Evolutionary conservation across 2,888 invertebrate genomes (phyloP).

Genomic region (Sinhomidia bicolor): DNA sequence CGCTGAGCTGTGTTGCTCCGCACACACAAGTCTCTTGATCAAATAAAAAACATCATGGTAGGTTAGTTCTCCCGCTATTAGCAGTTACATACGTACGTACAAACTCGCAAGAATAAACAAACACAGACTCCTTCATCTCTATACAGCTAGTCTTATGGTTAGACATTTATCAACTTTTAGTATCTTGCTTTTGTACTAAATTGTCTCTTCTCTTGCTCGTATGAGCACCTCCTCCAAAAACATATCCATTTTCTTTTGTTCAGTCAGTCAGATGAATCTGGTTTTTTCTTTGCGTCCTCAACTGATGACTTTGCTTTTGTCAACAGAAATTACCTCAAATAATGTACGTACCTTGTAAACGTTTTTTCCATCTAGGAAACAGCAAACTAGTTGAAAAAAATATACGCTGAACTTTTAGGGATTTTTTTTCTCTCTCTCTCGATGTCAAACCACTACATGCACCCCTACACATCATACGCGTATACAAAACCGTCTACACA

Average conservation of each 20-base stretch:
- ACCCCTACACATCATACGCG: neutral
- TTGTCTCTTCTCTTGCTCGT: too few species aligned
- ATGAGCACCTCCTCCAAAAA: neutral
- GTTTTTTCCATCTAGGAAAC: neutral
- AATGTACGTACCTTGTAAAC: neutral
- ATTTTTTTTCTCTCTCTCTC: too few species aligned
- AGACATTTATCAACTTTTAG: neutral
- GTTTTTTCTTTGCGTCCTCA: neutral
- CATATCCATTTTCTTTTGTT: neutral
- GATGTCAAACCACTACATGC: neutral
- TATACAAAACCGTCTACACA: neutral
- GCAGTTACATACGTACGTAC: too few species aligned
- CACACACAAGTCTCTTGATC: constrained; percentile 9
- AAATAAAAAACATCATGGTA: constrained; percentile 39
- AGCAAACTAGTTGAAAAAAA: too few species aligned
- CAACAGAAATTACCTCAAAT: constrained; percentile 7
- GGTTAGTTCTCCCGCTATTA: constrained; percentile 26
- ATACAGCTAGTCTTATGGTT: neutral
- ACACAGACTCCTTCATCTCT: neutral
- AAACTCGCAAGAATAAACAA: neutral
- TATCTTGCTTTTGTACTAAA: too few species aligned
- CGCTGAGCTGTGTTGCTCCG: too few species aligned
- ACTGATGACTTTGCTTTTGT: constrained; percentile 22
- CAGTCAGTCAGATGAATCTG: neutral
- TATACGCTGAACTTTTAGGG: too few species aligned